Conservation (phyloP, 2,113 vertebrate genomes). For the Casuarius casuarius region DNA sequence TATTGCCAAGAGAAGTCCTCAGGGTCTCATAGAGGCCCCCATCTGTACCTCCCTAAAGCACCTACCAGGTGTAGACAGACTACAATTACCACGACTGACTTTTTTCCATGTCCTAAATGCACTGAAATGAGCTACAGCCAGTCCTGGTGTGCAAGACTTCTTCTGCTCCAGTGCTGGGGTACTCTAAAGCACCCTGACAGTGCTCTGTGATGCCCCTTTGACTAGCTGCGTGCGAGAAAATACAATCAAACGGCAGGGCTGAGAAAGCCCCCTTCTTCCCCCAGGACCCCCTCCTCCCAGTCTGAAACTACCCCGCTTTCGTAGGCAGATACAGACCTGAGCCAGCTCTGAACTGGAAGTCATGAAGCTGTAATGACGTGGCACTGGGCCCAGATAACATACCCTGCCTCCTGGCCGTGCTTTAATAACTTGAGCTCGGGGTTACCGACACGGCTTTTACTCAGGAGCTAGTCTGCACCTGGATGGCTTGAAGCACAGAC, state of each 20-base stretch:
- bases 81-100: background rate
- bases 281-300: background rate
- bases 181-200: background rate
- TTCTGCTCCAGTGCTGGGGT: background rate
- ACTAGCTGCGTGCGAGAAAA: background rate
- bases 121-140: background rate
- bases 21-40: background rate
- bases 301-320: background rate
- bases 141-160: background rate
- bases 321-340: background rate
- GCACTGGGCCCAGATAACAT: accelerated
- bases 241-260: background rate
- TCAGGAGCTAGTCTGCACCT: background rate
- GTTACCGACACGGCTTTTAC: background rate
- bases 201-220: background rate
- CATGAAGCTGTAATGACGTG: background rate
- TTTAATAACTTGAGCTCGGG: background rate
- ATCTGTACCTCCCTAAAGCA: background rate
- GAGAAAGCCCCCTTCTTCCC: background rate
- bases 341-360: background rate
- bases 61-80: background rate
- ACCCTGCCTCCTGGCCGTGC: background rate
- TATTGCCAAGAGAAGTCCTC: constrained; percentile 1
- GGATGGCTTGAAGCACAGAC: background rate
- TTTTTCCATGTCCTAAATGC: background rate